These are phyloP conservation scores for Venturia canescens DNA, from an alignment of 1,140 invertebrate genomes.

Conservation along the genomic window DNA sequence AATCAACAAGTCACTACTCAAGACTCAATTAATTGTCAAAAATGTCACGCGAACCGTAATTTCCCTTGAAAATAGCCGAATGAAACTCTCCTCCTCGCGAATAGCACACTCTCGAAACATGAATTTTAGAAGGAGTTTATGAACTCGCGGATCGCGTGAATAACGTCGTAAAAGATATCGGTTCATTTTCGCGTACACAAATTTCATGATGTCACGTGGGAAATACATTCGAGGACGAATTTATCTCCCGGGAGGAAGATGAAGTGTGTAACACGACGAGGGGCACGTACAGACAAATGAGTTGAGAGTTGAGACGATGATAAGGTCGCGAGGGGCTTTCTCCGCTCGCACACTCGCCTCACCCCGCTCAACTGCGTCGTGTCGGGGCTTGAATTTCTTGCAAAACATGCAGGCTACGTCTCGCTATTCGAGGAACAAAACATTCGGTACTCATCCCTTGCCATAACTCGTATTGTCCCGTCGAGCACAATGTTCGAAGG, in stretches of 20 bases:
- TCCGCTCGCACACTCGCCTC: constrained; percentile 53
- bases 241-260: constrained; percentile 1
- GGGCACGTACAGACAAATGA: constrained; percentile 4
- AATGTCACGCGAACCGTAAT: too few species aligned
- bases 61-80: too few species aligned
- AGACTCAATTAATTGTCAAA: too few species aligned
- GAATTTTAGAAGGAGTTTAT: too few species aligned
- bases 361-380: constrained; percentile 3
- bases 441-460: constrained; percentile 42
- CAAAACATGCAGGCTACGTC: constrained; percentile 61
- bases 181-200: neutral
- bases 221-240: constrained; percentile 26
- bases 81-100: too few species aligned
- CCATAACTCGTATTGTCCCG: neutral
- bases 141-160: neutral
- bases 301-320: constrained; percentile 46
- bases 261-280: constrained; percentile 16
- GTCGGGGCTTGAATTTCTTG: constrained; percentile 55
- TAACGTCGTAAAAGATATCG: neutral
- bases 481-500: constrained; percentile 18
- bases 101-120: too few species aligned
- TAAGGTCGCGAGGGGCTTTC: constrained; percentile 54
- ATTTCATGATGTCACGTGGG: constrained; percentile 1
- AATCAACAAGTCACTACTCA: too few species aligned
- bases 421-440: constrained; percentile 65